Percentiles rank a stretch among this genome's conserved stretches.
phyloP scores from a whole-genome alignment of 2,888 invertebrate species.

The Rutpela maculata region DNA sequence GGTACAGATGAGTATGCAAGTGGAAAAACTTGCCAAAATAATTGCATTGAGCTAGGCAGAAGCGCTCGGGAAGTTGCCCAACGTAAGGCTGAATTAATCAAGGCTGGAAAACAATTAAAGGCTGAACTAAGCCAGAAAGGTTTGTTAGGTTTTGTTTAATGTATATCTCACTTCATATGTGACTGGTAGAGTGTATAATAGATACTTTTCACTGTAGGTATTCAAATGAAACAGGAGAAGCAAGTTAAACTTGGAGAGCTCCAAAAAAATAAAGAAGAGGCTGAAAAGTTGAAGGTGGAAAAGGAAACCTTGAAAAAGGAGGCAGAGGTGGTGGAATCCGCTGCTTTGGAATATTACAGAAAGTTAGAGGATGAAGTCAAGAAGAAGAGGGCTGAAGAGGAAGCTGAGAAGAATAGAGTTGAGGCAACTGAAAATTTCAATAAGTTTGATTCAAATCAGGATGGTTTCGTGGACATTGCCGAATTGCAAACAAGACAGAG shows the following conservation, averaged over 20 bases:
- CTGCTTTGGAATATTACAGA: constrained; percentile 84
- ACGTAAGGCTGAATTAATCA: constrained; percentile 82
- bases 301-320: constrained; percentile 83
- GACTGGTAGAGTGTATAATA: neutral
- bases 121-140: constrained; percentile 85
- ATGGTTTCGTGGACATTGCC: constrained; percentile 82
- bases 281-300: constrained; percentile 87
- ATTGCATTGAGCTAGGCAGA: constrained; percentile 87
- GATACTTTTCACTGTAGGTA: constrained; percentile 75
- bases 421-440: constrained; percentile 86
- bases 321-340: constrained; percentile 84
- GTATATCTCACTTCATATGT: too few relatives aligned
- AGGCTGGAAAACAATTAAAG: constrained; percentile 86
- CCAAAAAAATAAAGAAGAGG: constrained; percentile 84
- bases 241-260: constrained; percentile 83
- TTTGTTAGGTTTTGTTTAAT: constrained; percentile 67
- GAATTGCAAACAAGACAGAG: constrained; percentile 84
- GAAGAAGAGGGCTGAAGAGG: constrained; percentile 77
- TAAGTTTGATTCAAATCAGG: constrained; percentile 87
- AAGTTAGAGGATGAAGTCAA: constrained; percentile 81
- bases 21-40: constrained; percentile 81
- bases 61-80: constrained; percentile 86
- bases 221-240: constrained; percentile 83
- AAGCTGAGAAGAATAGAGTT: constrained; percentile 76
- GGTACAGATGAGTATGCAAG: constrained; percentile 91